Evolutionary conservation across 2,113 vertebrate species (phyloP).

Genomic region (Charadrius vociferus): DNA sequence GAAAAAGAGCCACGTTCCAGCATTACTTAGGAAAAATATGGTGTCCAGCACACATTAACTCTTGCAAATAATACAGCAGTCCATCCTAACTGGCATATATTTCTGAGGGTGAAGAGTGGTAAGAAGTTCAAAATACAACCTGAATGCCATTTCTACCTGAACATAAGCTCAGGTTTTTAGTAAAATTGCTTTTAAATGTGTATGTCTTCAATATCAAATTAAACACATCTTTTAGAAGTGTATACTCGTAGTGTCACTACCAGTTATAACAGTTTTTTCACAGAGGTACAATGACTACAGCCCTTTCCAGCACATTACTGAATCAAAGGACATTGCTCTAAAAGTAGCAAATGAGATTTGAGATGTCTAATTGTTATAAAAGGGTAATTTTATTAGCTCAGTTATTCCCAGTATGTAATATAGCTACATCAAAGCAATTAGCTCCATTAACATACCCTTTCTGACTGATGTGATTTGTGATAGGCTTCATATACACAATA

Average conservation of each 20-base stretch:
- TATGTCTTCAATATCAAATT: not conserved
- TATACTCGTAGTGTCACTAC: not conserved
- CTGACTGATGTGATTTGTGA: not conserved
- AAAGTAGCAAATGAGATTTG: not conserved
- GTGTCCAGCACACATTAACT: not conserved
- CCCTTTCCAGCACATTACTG: not conserved
- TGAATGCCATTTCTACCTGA: not conserved
- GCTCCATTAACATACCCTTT: not conserved
- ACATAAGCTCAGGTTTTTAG: not conserved
- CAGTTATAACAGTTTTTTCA: not conserved
- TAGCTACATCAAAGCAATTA: not conserved
- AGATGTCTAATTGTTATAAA: not conserved
- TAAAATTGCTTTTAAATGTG: not conserved
- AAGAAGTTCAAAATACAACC: not conserved
- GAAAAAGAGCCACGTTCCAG: not conserved
- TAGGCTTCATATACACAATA: not conserved
- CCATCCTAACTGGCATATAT: not conserved
- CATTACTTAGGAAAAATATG: not conserved
- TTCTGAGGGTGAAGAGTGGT: not conserved
- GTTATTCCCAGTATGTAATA: not conserved
- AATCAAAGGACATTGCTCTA: not conserved
- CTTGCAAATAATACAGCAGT: not conserved
- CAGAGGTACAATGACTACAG: not conserved
- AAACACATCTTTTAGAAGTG: not conserved
- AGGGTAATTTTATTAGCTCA: not conserved